Conservation (phyloP, 2,797 vertebrate genomes). For the Rousettus madagascariensis region DNA sequence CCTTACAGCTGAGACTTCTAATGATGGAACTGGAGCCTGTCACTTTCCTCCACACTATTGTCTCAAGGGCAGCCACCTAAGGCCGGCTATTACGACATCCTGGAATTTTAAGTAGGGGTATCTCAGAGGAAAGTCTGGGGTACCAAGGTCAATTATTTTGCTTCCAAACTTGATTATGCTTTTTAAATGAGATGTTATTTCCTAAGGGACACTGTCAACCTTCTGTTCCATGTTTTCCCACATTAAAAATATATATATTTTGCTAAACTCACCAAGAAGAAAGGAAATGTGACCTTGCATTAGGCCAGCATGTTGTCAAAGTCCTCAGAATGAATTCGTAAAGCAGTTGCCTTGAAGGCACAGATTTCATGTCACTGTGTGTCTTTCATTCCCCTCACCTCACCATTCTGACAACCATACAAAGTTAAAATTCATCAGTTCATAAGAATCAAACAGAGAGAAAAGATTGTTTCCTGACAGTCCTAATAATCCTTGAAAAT, state of each 20-base stretch:
- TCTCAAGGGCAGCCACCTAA: neutral
- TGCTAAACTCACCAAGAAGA: neutral
- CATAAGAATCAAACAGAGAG: neutral
- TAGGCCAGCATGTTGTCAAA: neutral
- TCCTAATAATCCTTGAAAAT: neutral
- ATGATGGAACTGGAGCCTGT: neutral
- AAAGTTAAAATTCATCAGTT: neutral
- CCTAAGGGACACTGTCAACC: neutral
- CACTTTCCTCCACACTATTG: neutral
- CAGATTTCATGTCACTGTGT: neutral
- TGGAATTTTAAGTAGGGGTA: neutral
- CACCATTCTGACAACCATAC: neutral
- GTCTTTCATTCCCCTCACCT: neutral
- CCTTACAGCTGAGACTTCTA: neutral
- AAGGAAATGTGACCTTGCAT: neutral
- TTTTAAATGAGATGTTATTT: neutral
- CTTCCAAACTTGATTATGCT: neutral
- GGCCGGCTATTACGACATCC: fast-evolving
- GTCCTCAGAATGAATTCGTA: neutral
- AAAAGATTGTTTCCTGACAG: neutral
- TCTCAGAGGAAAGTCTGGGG: neutral
- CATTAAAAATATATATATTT: neutral
- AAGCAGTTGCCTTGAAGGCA: neutral
- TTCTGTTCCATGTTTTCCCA: neutral
- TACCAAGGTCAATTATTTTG: neutral